Base-by-base conservation (phyloP, 2,113 vertebrate genomes). In the Piliocolobus tephrosceles region DNA sequence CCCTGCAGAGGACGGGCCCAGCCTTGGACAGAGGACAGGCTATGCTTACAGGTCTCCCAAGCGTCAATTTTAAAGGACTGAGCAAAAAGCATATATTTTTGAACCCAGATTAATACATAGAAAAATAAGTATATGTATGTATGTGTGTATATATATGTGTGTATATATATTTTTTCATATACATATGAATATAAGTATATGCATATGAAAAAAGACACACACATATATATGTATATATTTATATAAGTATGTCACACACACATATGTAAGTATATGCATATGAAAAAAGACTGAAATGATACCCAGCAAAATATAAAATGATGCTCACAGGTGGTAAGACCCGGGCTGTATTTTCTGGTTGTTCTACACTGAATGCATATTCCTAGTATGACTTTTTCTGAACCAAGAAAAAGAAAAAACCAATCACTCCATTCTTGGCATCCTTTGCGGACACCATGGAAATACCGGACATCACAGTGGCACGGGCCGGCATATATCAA, bases 401-500 rank as follows among this genome's bases (percentile, higher is more conserved):
- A 93, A 73, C 12, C 20, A 5, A 18, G 55, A 9, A 27, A 64
- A 35, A 18, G 61, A 4, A 22, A 32, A 17, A 30, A 55, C 64
- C 0, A 13, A 8, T 1, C 1, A 9, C 32, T 17, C 43, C 2
- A 0, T 8, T 35, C 35, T 30, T 6, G 9, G 83, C 2, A 2
- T n/a, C 22, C 30, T 25, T 1, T 0, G 25, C 0, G 14, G 87
- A 8, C 58, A 0, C 8, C 0, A 6, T 0, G 18, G 8, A 45
- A 3, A n/a, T 0, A 0, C 8, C 0, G 4, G 43, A 1, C n/a
- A 2, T 16, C 5, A 3, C 0, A 13, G 0, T 0, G 2, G 68
- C 61, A 17, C 18, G 8, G 35, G 10, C 55, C 6, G 0, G 25
- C 6, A 0, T 0, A 4, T 0, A 13, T 8, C 0, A 3, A n/a